Evolutionary conservation across 2,888 invertebrate genomes (phyloP), one percentile per base, ranked within the genome.

Genomic region (Eilema caniola): DNA sequence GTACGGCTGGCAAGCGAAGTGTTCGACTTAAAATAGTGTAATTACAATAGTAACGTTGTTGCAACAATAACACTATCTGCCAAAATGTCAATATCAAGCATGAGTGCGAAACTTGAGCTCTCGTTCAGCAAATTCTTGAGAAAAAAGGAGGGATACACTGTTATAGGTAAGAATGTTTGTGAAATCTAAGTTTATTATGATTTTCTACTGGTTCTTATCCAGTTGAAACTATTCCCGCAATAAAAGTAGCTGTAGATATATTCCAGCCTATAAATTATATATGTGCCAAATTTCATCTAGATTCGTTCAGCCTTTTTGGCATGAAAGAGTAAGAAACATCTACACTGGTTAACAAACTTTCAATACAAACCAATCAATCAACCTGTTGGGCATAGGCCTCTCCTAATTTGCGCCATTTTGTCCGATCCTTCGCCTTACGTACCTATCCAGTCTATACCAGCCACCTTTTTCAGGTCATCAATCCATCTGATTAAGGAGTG

Each of bases 111-210:
- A 0, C 73, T 93, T 23, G 92, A 91, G 66, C 78, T 89, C 53
- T 81, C 85, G 2, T 70, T 93, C 10, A 89, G 89, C 53, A 92
- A 90, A 73, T 83, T 86, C 20, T 86, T 88, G 80, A 87, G 89
- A 77, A 90, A 86, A 73, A 82, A 90, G 81, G 85, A 92, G 33
- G 94, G 94, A 76, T 94, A 94, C 61, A 86, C 84, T 0, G 86
- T 90, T 25, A 83, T 94, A 70, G 94, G 94, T 94, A 88, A 86
- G 77, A 41, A 1, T 28, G 28, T 25, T 12, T 61, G 11, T 31
- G 56, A 53, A 3, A 64, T 7, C 5, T 16, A 14, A 0, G 14
- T 57, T 10, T 28, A 5, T 28, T 28, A 28, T 28, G 28, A 28
- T 28, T 28, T 4, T 28, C 28, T 28, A 3, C 3, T n/a, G n/a